phyloP scores from a whole-genome alignment of 2,797 vertebrate genomes.

The Lithobates pipiens region DNA sequence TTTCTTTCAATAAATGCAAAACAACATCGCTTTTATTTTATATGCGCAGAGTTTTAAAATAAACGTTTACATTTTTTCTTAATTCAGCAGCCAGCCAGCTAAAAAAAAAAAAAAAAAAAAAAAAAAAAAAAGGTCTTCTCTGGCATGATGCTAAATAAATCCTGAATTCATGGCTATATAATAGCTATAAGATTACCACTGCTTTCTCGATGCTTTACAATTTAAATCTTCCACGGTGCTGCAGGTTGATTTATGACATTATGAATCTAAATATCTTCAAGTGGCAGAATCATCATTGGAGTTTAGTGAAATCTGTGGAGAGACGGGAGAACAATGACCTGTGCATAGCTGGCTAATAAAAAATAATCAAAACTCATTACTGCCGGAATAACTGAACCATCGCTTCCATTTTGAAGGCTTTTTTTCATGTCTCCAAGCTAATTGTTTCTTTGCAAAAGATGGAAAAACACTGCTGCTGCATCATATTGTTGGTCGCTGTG shows the following conservation, averaged over 20 bases:
- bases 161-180: slow-evolving; percentile 4
- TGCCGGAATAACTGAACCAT: not conserved
- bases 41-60: no score
- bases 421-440: slow-evolving; percentile 20
- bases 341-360: not conserved
- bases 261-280: slow-evolving; percentile 6
- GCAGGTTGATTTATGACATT: slow-evolving; percentile 10
- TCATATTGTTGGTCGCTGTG: not conserved
- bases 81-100: not conserved
- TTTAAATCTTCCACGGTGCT: not conserved
- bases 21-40: no score
- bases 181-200: not conserved
- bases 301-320: not conserved
- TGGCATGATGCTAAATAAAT: not conserved
- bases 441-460: slow-evolving; percentile 24
- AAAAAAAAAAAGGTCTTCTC: not conserved
- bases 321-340: not conserved
- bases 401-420: not conserved
- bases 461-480: not conserved
- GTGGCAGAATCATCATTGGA: slow-evolving; percentile 1
- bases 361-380: slow-evolving; percentile 3
- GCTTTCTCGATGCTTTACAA: not conserved
- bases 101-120: no score
- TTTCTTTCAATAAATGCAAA: no score
- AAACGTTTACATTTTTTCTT: no score